Evolutionary conservation across 2,797 vertebrate genomes (phyloP).

Genomic region (Semotilus atromaculatus): DNA sequence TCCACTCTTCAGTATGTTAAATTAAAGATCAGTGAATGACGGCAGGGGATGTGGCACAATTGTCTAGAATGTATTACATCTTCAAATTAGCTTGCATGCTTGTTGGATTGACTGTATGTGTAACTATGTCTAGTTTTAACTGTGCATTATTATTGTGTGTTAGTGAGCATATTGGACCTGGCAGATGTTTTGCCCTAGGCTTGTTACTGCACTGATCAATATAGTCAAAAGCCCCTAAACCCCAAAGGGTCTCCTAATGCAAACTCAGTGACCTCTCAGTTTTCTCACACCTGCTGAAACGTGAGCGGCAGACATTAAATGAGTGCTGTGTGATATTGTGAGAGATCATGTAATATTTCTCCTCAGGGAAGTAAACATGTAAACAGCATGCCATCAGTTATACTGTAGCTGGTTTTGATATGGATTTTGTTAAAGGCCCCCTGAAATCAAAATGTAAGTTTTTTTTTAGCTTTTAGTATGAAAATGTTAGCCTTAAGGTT

Average conservation of each 20-base stretch:
- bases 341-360: conserved; percentile 15
- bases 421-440: not conserved
- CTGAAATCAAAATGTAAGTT: no score
- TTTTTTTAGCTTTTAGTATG: no score
- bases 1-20: conserved; percentile 66
- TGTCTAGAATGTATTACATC: conserved; percentile 19
- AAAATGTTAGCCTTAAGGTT: no score
- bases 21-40: conserved; percentile 66
- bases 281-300: conserved; percentile 18
- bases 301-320: no score
- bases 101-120: not conserved
- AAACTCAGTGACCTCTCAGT: conserved; percentile 2
- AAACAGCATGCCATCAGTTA: not conserved
- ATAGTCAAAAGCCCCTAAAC: not conserved
- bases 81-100: conserved; percentile 12
- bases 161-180: not conserved
- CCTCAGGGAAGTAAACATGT: not conserved
- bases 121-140: not conserved
- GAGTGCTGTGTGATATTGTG: not conserved
- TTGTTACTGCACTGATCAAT: conserved; percentile 13
- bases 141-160: not conserved
- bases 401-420: not conserved
- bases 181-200: conserved; percentile 21
- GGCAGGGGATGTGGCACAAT: conserved; percentile 29
- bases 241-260: not conserved